These are phyloP conservation scores for Parazoanthus atlanticus DNA, from an alignment of 92 coral and sea anemone species.

Conservation along the genomic window DNA sequence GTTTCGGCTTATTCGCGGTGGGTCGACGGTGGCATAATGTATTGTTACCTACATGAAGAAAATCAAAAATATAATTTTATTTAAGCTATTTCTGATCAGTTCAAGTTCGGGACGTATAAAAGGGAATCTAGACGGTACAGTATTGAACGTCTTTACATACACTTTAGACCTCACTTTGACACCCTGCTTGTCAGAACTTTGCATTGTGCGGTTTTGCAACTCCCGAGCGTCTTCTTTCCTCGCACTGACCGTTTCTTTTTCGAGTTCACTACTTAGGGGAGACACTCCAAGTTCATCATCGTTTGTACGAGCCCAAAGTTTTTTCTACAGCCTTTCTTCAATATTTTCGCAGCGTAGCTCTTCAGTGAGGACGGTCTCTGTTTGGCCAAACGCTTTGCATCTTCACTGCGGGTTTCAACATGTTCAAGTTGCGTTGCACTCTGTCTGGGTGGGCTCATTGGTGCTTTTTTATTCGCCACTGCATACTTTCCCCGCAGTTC, in stretches of 20 bases:
- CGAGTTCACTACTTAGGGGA: not conserved
- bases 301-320: not conserved
- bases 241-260: not conserved
- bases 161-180: constrained; percentile 2
- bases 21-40: not conserved
- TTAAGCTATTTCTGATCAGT: constrained; percentile 1
- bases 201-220: constrained; percentile 5
- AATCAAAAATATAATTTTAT: constrained; percentile 1
- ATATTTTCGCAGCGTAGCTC: constrained; percentile 10
- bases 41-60: no score
- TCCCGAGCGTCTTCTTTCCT: not conserved
- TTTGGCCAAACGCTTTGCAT: not conserved
- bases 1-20: constrained; percentile 4
- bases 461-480: constrained; percentile 7
- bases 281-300: not conserved
- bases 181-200: not conserved
- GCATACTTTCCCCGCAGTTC: not conserved
- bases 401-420: constrained; percentile 7
- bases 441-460: not conserved
- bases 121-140: not conserved
- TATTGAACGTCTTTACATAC: not conserved
- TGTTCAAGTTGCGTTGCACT: not conserved
- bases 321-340: not conserved
- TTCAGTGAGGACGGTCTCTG: constrained; percentile 1
- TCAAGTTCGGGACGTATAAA: not conserved